Evolutionary conservation across 2,797 vertebrate genomes (phyloP), one percentile per base, ranked within the genome.

Genomic region (Chloroceryle amazona): DNA sequence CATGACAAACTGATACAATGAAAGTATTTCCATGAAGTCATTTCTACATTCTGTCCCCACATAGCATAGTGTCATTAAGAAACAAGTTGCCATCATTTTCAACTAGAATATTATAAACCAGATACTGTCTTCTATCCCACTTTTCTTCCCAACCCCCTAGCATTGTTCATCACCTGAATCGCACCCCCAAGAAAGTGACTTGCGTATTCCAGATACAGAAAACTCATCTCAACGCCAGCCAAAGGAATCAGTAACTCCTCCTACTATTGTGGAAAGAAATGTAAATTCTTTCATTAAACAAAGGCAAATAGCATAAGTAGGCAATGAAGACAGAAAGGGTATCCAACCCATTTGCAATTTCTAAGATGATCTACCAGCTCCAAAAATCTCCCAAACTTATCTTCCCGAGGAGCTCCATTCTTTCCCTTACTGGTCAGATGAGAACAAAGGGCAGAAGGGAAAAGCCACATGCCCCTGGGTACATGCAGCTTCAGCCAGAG

Each of bases 231-330:
- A 85, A n/a, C 9, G 11, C 16, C 74, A 93, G 16, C 15, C 33
- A 73, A 0, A 44, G 9, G 8, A 81, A 86, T 39, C 58, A 81
- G 21, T 37, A 93, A 86, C 52, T 65, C 25, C 60, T 91, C 31
- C 61, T 23, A 74, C 25, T 33, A 58, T 4, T 25, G 16, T 42
- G 28, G 49, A 81, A 91, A 68, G 29, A 86, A 58, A 89, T 4
- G 13, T 41, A 52, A 76, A 46, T 46, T 78, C 13, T 76, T 89
- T 72, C 54, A 33, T 37, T 35, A 49, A 13, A 74, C 11, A 1
- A 0, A 41, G 13, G 39, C 13, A 57, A 74, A 74, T 2, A 66
- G 13, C 2, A 0, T 23, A 66, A 62, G n/a, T 1, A 72, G 14
- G 18, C 4, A 5, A 93, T 25, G 31, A 76, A 3, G 3, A 76